Evolutionary conservation across 2,113 vertebrate genomes (phyloP).

Genomic region (Andinoacara biseriatus): DNA sequence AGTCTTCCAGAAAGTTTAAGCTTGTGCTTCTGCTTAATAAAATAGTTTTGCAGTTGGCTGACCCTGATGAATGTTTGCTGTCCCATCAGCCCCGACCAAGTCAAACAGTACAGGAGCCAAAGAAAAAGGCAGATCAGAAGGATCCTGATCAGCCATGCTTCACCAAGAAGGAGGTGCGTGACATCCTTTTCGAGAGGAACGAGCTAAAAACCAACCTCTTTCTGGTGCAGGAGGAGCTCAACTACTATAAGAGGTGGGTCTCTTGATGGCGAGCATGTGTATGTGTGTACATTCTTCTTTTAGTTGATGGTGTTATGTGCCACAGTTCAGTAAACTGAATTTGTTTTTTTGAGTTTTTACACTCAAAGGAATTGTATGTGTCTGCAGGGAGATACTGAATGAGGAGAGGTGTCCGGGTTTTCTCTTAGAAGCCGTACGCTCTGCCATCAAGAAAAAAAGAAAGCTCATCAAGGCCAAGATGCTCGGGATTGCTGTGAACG

Average conservation of each 20-base stretch:
- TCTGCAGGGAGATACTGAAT: constrained; percentile 88
- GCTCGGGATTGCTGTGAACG: constrained; percentile 86
- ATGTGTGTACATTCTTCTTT: background rate
- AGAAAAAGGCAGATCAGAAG: constrained; percentile 64
- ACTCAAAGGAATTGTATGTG: background rate
- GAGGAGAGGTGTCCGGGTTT: constrained; percentile 88
- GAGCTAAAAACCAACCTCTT: constrained; percentile 96
- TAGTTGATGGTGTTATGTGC: background rate
- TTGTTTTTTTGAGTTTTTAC: background rate
- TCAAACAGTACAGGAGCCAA: constrained; percentile 29
- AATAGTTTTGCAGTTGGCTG: background rate
- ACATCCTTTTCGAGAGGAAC: constrained; percentile 92
- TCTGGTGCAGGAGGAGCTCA: constrained; percentile 93
- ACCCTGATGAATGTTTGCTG: background rate
- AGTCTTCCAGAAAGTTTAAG: background rate
- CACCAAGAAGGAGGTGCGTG: constrained; percentile 90
- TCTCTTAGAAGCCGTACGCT: constrained; percentile 87
- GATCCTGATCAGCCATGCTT: constrained; percentile 83
- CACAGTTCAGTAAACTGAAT: background rate
- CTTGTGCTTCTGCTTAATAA: background rate
- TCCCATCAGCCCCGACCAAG: constrained; percentile 56
- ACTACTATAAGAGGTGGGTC: constrained; percentile 91
- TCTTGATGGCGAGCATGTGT: background rate
- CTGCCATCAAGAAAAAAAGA: constrained; percentile 87
- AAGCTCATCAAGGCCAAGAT: constrained; percentile 95